phyloP scores from a whole-genome alignment of 2,113 vertebrate genomes.

The Perca schrenkii region DNA sequence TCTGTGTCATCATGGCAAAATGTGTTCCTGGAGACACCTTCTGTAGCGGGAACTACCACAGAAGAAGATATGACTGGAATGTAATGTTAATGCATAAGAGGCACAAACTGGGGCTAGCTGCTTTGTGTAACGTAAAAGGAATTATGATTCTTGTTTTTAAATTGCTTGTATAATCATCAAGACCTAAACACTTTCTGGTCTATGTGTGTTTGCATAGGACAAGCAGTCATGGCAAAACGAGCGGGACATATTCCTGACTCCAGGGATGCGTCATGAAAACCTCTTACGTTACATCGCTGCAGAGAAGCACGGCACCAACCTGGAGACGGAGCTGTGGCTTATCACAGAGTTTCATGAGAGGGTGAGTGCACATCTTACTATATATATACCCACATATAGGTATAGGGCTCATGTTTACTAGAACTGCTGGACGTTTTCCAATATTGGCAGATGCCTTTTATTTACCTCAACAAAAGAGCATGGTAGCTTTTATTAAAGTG shows the following conservation, averaged over 20 bases:
- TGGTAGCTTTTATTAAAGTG: constrained; percentile 54
- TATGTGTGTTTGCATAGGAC: constrained; percentile 83
- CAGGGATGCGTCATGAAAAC: constrained; percentile 97
- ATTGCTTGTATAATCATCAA: not conserved
- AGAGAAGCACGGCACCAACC: constrained; percentile 94
- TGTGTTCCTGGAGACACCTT: too few relatives aligned
- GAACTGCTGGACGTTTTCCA: constrained; percentile 39
- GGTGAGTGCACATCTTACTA: constrained; percentile 79
- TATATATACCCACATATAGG: not conserved
- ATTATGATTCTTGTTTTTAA: too few relatives aligned
- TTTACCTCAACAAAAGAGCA: constrained; percentile 51
- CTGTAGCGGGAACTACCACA: too few relatives aligned
- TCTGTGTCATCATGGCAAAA: too few relatives aligned
- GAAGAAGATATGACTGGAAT: not conserved
- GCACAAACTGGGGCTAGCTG: not conserved
- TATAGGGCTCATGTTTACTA: constrained; percentile 26
- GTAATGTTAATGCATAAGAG: not conserved
- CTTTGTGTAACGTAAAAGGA: not conserved
- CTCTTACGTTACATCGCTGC: constrained; percentile 94
- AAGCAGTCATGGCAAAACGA: constrained; percentile 99
- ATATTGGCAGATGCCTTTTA: constrained; percentile 45
- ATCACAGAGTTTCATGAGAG: constrained; percentile 97
- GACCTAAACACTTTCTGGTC: not conserved
- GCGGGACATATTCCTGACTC: constrained; percentile 94
- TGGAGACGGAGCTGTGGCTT: constrained; percentile 96